Conservation (phyloP, 2,888 invertebrate species). For the Silvanus unidentatus region DNA sequence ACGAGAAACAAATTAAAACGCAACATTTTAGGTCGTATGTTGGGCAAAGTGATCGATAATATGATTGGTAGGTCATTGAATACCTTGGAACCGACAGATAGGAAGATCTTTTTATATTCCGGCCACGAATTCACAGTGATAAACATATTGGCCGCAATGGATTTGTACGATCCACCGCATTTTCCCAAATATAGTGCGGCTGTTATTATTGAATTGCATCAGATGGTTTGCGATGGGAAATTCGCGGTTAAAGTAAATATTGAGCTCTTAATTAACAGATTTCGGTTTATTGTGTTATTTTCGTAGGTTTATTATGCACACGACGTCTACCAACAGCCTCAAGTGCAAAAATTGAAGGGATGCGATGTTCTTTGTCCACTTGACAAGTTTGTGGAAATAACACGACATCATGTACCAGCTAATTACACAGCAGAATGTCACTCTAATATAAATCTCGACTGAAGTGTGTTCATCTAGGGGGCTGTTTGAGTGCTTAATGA, state of each 20-base stretch:
- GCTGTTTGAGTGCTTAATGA: conserved; percentile 7
- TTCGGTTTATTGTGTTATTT: too few species aligned
- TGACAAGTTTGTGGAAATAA: conserved; percentile 32
- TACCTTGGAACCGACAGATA: conserved; percentile 20
- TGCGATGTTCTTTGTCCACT: conserved; percentile 38
- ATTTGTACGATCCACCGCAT: conserved; percentile 46
- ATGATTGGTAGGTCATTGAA: conserved; percentile 30
- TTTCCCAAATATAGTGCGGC: conserved; percentile 40
- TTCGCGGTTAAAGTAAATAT: conserved; percentile 37
- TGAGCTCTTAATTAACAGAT: background rate
- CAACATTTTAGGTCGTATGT: conserved; percentile 32
- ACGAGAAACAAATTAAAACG: background rate
- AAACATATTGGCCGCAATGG: conserved; percentile 48
- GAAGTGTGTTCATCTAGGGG: conserved; percentile 7
- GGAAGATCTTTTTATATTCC: conserved; percentile 48
- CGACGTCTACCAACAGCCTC: conserved; percentile 29
- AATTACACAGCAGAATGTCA: conserved; percentile 41
- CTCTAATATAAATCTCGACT: conserved; percentile 30
- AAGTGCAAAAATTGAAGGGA: conserved; percentile 29
- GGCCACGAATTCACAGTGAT: conserved; percentile 56
- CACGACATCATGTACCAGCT: conserved; percentile 31
- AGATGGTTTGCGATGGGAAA: conserved; percentile 21
- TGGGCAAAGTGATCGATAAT: conserved; percentile 32
- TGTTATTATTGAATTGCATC: conserved; percentile 38
- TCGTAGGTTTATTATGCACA: conserved; percentile 33